phyloP scores from a whole-genome alignment of 2,797 vertebrate species.

The Sciaenops ocellatus region DNA sequence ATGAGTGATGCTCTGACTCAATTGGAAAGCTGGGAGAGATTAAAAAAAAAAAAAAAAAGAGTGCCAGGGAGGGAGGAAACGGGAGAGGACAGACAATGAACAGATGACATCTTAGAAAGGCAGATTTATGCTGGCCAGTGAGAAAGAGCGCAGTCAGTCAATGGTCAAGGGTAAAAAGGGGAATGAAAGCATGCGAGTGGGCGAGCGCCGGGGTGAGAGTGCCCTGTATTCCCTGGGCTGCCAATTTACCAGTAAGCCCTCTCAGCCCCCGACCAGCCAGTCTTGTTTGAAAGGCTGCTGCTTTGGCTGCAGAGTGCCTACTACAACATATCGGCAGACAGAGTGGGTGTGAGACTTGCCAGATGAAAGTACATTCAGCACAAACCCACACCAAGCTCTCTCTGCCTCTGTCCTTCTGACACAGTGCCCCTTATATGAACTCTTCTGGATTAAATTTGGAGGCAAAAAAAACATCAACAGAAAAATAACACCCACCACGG shows the following conservation, averaged over 20 bases:
- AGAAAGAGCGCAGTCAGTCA: constrained; percentile 75
- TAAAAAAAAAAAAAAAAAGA: constrained; percentile 30
- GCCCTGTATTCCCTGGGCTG: constrained; percentile 83
- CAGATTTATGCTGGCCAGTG: constrained; percentile 69
- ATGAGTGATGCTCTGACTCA: constrained; percentile 59
- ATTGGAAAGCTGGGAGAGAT: constrained; percentile 52
- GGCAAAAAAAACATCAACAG: constrained; percentile 20
- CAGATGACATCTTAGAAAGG: constrained; percentile 76
- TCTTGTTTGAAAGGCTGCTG: constrained; percentile 76
- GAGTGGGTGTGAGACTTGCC: constrained; percentile 80
- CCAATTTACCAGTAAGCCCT: constrained; percentile 84
- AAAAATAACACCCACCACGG: constrained; percentile 51
- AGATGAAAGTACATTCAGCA: constrained; percentile 80
- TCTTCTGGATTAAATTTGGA: constrained; percentile 69
- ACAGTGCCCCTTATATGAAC: constrained; percentile 83
- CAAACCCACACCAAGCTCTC: constrained; percentile 66
- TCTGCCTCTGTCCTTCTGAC: constrained; percentile 76
- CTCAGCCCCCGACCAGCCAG: constrained; percentile 72
- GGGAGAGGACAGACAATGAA: constrained; percentile 72
- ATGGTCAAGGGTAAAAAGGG: constrained; percentile 83
- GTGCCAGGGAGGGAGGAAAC: constrained; percentile 18
- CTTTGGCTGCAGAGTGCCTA: constrained; percentile 76
- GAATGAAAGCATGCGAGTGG: constrained; percentile 80
- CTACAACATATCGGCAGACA: constrained; percentile 76
- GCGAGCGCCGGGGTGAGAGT: constrained; percentile 75